Percentiles rank a stretch among this genome's conserved stretches.
Conservation (phyloP, 2,797 vertebrate species). For the Lycodopsis pacificus region DNA sequence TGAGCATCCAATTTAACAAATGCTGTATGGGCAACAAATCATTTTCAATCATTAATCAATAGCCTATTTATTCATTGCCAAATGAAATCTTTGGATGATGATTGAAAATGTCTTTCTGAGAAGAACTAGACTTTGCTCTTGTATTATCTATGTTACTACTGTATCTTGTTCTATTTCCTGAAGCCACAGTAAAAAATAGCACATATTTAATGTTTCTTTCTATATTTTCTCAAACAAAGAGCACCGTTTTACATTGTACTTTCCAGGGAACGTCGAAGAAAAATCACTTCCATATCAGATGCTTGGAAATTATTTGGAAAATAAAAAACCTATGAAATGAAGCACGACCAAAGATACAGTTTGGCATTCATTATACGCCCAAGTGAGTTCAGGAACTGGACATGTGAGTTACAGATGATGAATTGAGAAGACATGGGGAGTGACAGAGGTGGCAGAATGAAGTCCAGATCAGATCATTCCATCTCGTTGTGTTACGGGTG, state of each 20-base stretch:
- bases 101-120: no score
- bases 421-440: neutral
- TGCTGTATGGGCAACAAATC: neutral
- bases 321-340: constrained; percentile 12
- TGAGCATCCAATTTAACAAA: neutral
- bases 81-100: neutral
- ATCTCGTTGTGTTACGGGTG: neutral
- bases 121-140: no score
- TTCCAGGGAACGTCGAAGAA: neutral
- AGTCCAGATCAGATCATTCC: neutral
- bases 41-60: neutral
- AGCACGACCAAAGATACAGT: neutral
- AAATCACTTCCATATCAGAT: neutral
- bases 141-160: neutral
- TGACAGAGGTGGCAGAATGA: neutral
- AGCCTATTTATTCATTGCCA: neutral
- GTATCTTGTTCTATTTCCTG: neutral
- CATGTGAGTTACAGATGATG: neutral
- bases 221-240: neutral
- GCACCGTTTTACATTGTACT: neutral
- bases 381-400: constrained; percentile 11
- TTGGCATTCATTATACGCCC: neutral
- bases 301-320: neutral
- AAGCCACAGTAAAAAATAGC: neutral
- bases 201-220: constrained; percentile 1